A percentile compares a stretch with the other conserved stretches of the same genome.
These are phyloP conservation scores for Denticeps clupeoides DNA, from an alignment of 2,797 vertebrate genomes.

Conservation along the genomic window DNA sequence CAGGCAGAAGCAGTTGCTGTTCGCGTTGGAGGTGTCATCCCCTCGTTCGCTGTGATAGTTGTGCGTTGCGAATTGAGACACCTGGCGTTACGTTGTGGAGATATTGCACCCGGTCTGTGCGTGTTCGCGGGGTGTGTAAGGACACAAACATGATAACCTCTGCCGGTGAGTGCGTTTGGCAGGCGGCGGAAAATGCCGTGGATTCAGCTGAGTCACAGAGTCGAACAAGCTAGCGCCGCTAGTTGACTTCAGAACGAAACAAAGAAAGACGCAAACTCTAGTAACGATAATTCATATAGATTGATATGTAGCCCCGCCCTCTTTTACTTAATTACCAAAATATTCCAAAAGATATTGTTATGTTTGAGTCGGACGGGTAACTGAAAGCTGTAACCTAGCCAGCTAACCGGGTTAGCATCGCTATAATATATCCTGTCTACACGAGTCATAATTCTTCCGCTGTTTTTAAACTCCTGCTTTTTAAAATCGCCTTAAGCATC, in stretches of 20 bases:
- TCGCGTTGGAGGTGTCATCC: neutral
- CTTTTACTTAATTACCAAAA: too few species aligned
- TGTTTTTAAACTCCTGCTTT: too few species aligned
- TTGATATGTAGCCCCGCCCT: too few species aligned
- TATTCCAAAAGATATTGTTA: too few species aligned
- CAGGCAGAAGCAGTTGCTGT: neutral
- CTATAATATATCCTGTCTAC: too few species aligned
- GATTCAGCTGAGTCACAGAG: constrained; percentile 75
- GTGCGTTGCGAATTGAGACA: too few species aligned
- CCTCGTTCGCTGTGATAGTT: neutral
- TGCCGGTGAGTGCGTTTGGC: constrained; percentile 52
- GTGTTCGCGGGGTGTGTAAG: constrained; percentile 10
- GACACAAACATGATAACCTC: constrained; percentile 65
- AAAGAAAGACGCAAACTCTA: too few species aligned
- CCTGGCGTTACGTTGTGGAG: neutral
- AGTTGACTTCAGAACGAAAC: neutral
- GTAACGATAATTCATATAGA: neutral
- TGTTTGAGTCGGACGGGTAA: too few species aligned
- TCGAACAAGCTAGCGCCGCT: constrained; percentile 14
- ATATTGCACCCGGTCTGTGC: neutral
- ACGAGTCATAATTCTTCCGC: too few species aligned
- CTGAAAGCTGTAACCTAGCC: too few species aligned
- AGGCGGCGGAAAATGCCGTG: constrained; percentile 32
- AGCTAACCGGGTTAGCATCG: too few species aligned
- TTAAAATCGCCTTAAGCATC: neutral